phyloP scores from a whole-genome alignment of 2,113 vertebrate genomes.

The Scophthalmus maximus region DNA sequence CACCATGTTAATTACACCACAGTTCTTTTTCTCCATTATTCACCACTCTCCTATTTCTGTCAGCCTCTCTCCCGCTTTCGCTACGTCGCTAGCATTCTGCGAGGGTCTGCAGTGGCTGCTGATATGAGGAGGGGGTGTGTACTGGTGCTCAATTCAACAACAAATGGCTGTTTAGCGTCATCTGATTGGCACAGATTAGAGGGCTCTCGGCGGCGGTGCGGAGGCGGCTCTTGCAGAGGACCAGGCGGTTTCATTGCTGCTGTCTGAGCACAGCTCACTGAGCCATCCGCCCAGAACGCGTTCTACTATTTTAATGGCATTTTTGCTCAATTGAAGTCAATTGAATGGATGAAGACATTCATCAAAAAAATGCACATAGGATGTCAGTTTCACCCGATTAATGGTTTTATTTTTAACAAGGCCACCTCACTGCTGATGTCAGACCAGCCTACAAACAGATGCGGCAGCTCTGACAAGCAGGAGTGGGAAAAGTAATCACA shows the following conservation, averaged over 20 bases:
- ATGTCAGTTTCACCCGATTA: slow-evolving; percentile 13
- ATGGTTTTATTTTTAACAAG: slow-evolving; percentile 6
- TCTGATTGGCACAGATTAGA: slow-evolving; percentile 81
- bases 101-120: slow-evolving; percentile 58
- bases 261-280: slow-evolving; percentile 55
- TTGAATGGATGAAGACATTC: background rate
- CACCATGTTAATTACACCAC: slow-evolving; percentile 76
- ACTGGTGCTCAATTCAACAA: slow-evolving; percentile 67
- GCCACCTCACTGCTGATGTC: background rate
- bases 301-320: slow-evolving; percentile 24
- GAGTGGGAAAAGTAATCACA: background rate
- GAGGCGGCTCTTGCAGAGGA: slow-evolving; percentile 67
- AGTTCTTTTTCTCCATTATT: slow-evolving; percentile 70
- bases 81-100: slow-evolving; percentile 55
- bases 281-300: slow-evolving; percentile 20
- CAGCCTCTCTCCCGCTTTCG: slow-evolving; percentile 56
- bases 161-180: slow-evolving; percentile 73
- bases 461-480: background rate
- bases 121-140: slow-evolving; percentile 60
- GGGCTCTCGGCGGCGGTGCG: slow-evolving; percentile 64
- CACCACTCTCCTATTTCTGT: slow-evolving; percentile 79
- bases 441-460: background rate
- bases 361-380: background rate
- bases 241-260: slow-evolving; percentile 47
- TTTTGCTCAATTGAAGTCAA: slow-evolving; percentile 19